Evolutionary conservation across 2,888 invertebrate genomes (phyloP).

Genomic region (Dicyrtoma fusca): DNA sequence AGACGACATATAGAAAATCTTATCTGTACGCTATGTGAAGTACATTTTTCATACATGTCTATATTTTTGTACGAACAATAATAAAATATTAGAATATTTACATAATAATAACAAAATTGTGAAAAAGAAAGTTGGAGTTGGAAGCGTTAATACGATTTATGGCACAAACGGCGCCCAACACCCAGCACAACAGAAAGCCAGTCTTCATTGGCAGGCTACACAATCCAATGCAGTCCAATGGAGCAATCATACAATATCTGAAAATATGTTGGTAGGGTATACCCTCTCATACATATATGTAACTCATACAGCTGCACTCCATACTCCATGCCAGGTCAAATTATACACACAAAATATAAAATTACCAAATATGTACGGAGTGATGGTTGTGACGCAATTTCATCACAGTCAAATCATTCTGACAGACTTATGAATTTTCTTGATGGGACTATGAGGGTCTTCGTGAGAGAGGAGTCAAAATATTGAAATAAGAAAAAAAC

Average conservation of each 20-base stretch:
- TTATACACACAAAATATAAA: neutral
- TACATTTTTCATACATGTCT: neutral
- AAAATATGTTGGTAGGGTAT: no score
- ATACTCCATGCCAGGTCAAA: no score
- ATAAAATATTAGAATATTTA: constrained; percentile 5
- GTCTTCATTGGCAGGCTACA: no score
- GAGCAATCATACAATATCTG: no score
- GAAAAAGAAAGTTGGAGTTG: constrained; percentile 15
- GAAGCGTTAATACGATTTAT: neutral
- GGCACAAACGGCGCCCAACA: neutral
- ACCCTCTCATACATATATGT: no score
- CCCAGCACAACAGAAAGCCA: no score
- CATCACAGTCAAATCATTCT: constrained; percentile 2
- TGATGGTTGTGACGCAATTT: constrained; percentile 23
- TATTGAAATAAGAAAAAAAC: constrained; percentile 17
- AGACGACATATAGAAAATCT: neutral
- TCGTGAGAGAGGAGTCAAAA: constrained; percentile 28
- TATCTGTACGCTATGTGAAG: constrained; percentile 1
- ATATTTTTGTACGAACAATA: constrained; percentile 19
- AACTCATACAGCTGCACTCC: no score
- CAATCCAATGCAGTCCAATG: neutral
- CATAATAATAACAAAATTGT: neutral
- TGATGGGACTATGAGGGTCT: constrained; percentile 18
- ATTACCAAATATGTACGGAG: neutral
- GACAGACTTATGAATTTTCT: constrained; percentile 22